Evolutionary conservation across 2,113 vertebrate genomes (phyloP).

Genomic region (Chaetorhynchus papuensis): DNA sequence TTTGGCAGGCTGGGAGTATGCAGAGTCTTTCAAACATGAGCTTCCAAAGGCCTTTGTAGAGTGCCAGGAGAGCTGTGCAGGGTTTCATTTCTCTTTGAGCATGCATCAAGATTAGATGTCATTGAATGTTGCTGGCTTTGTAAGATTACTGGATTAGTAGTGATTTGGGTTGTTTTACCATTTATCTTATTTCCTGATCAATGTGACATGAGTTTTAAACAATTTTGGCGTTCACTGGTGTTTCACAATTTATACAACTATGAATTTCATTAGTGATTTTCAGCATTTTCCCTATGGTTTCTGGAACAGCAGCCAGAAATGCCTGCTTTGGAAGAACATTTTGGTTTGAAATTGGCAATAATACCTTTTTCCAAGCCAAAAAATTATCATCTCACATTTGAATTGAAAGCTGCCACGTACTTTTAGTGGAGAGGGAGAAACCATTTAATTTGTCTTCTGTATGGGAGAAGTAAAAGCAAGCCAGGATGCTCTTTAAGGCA

Average conservation of each 20-base stretch:
- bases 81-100: neutral
- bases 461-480: neutral
- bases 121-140: neutral
- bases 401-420: neutral
- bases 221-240: neutral
- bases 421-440: neutral
- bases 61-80: neutral
- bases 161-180: neutral
- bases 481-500: neutral
- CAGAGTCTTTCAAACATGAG: neutral
- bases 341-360: neutral
- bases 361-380: neutral
- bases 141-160: neutral
- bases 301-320: neutral
- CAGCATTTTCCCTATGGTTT: neutral
- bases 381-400: neutral
- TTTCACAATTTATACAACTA: neutral
- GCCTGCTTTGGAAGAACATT: neutral
- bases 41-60: neutral
- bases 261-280: neutral
- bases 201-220: neutral
- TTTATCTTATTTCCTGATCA: neutral
- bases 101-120: neutral
- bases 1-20: neutral
- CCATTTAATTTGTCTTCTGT: neutral